phyloP scores from a whole-genome alignment of 2,113 vertebrate genomes.

The Ammospiza nelsoni region DNA sequence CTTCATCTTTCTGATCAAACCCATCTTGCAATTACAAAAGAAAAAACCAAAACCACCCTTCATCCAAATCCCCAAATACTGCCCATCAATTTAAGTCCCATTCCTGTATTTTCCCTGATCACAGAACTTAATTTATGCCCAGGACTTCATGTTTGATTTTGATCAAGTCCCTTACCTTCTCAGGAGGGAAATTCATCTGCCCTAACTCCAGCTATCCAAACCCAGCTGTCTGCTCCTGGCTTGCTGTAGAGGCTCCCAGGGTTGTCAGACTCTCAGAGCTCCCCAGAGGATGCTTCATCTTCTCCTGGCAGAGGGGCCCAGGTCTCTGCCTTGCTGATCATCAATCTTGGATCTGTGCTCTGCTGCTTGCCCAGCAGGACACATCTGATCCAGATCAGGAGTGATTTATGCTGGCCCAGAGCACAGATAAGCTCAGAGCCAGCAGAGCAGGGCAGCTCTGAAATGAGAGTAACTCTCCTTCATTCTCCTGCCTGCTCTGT shows the following conservation, averaged over 20 bases:
- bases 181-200: conserved; percentile 26
- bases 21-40: not conserved
- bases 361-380: conserved; percentile 52
- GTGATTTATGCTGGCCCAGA: conserved; percentile 42
- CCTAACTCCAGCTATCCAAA: not conserved
- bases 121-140: not conserved
- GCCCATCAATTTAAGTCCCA: not conserved
- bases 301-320: not conserved
- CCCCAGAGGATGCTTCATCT: conserved; percentile 53
- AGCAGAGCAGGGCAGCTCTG: conserved; percentile 24
- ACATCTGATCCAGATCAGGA: conserved; percentile 52
- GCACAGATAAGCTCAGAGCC: conserved; percentile 8
- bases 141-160: conserved; percentile 20
- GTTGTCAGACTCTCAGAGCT: not conserved
- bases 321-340: conserved; percentile 5
- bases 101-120: not conserved
- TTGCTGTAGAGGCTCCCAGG: not conserved
- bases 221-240: not conserved
- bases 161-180: not conserved
- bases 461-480: not conserved
- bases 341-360: conserved; percentile 45
- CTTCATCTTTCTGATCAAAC: not conserved
- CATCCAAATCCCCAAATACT: not conserved
- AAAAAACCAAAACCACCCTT: not conserved
- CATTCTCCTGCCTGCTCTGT: not conserved